Percentiles rank a stretch among this genome's conserved stretches.
Conservation (phyloP, 2,888 invertebrate species). For the Lasioglossum zephyrum region DNA sequence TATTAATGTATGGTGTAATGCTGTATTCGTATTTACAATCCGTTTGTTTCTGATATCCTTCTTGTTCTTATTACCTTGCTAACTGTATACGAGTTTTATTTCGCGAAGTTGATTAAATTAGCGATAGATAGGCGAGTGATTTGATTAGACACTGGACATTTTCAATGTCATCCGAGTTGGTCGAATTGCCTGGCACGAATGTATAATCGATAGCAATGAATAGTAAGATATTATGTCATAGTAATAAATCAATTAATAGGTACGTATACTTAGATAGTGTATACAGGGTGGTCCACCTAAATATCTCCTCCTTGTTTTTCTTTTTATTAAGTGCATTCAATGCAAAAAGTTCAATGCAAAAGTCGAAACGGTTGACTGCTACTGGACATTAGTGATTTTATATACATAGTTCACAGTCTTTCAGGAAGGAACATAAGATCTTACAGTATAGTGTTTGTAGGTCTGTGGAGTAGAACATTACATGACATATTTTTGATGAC, state of each 20-base stretch:
- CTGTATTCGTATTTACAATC: neutral
- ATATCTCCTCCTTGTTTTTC: too few relatives aligned
- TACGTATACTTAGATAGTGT: neutral
- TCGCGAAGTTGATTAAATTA: neutral
- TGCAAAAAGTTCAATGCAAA: too few relatives aligned
- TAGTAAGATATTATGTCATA: neutral
- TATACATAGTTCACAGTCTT: too few relatives aligned
- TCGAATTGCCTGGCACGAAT: conserved; percentile 6
- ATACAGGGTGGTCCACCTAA: too few relatives aligned
- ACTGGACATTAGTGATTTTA: too few relatives aligned
- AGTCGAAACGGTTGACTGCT: too few relatives aligned
- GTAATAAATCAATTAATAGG: neutral
- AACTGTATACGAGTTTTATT: neutral
- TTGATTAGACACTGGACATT: neutral
- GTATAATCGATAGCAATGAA: neutral
- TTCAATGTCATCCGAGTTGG: neutral
- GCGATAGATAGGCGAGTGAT: neutral
- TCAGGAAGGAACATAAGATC: too few relatives aligned
- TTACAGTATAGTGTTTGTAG: too few relatives aligned
- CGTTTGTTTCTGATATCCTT: neutral
- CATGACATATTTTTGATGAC: too few relatives aligned
- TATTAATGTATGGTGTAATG: too few relatives aligned
- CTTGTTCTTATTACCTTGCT: neutral
- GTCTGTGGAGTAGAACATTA: too few relatives aligned
- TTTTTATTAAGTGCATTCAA: too few relatives aligned